Evolutionary conservation across 1,140 invertebrate genomes (phyloP).

Genomic region (Lutraria rhynchaena): DNA sequence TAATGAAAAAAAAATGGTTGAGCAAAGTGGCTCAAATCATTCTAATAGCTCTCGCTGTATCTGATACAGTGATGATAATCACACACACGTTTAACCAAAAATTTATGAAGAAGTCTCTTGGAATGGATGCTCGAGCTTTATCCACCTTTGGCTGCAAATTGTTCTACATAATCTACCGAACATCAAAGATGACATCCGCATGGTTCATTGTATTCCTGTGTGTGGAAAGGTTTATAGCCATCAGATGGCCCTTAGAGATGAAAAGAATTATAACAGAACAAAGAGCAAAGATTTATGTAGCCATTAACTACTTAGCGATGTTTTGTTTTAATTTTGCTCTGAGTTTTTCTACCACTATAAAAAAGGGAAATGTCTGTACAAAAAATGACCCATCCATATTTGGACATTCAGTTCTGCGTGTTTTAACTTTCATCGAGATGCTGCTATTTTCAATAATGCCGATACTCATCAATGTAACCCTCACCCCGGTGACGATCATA

Average conservation of each 20-base stretch:
- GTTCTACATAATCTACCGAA: conserved; percentile 57
- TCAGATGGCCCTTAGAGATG: conserved; percentile 56
- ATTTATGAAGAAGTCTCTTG: conserved; percentile 44
- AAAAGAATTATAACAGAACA: conserved; percentile 54
- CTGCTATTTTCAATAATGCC: conserved; percentile 42
- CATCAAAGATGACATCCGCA: conserved; percentile 64
- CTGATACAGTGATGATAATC: conserved; percentile 39
- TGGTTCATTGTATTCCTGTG: conserved; percentile 65
- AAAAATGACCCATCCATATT: background rate
- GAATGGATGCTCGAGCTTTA: conserved; percentile 56
- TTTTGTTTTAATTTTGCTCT: conserved; percentile 18
- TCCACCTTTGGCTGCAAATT: conserved; percentile 48
- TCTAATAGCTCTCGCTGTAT: conserved; percentile 48
- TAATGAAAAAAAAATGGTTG: conserved; percentile 9
- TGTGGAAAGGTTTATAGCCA: conserved; percentile 64
- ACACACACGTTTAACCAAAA: conserved; percentile 54
- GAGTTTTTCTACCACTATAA: conserved; percentile 36
- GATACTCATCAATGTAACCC: conserved; percentile 18
- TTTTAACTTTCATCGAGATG: conserved; percentile 33
- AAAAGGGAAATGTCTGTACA: conserved; percentile 38
- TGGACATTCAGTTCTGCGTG: background rate
- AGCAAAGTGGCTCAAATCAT: conserved; percentile 1
- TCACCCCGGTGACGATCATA: conserved; percentile 45
- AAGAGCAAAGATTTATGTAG: background rate
- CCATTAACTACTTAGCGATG: conserved; percentile 13